phyloP scores from a whole-genome alignment of 2,888 invertebrate species.

The Zygothrica quintamaculata region DNA sequence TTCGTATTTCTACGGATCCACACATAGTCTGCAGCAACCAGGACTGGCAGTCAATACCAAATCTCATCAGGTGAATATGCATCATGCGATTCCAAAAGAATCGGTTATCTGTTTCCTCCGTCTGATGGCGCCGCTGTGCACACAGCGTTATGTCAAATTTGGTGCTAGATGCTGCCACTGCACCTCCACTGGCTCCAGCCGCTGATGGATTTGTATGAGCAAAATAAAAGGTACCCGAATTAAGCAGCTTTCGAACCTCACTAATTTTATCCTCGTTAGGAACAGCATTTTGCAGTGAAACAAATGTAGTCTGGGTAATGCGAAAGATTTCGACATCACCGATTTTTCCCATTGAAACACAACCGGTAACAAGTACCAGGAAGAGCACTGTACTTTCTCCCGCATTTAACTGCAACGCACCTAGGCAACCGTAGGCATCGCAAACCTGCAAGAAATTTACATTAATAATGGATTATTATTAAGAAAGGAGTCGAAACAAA shows the following conservation, averaged over 20 bases:
- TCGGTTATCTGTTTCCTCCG: slow-evolving; percentile 93
- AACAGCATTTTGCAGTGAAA: slow-evolving; percentile 91
- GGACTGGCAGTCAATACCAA: slow-evolving; percentile 93
- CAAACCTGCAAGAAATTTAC: slow-evolving; percentile 83
- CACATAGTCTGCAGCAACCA: slow-evolving; percentile 99
- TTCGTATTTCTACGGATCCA: slow-evolving; percentile 98
- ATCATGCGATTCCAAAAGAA: slow-evolving; percentile 99
- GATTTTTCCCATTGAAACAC: slow-evolving; percentile 98
- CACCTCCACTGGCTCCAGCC: slow-evolving; percentile 42
- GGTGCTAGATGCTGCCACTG: slow-evolving; percentile 64
- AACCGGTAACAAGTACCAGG: slow-evolving; percentile 96
- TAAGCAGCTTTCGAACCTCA: slow-evolving; percentile 93
- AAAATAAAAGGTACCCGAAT: slow-evolving; percentile 99
- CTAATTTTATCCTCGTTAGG: slow-evolving; percentile 87
- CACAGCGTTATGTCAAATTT: slow-evolving; percentile 96
- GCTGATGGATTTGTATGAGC: slow-evolving; percentile 85
- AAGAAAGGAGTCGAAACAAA: too few relatives aligned
- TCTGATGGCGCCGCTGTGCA: slow-evolving; percentile 94
- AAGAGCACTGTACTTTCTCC: slow-evolving; percentile 94
- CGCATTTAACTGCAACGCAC: slow-evolving; percentile 94
- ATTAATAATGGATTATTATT: too few relatives aligned
- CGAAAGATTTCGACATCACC: slow-evolving; percentile 97
- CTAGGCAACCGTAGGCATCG: slow-evolving; percentile 98
- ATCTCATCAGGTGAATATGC: slow-evolving; percentile 96
- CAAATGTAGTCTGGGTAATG: slow-evolving; percentile 95